phyloP scores from a whole-genome alignment of 2,797 vertebrate genomes.

The Labroides dimidiatus region DNA sequence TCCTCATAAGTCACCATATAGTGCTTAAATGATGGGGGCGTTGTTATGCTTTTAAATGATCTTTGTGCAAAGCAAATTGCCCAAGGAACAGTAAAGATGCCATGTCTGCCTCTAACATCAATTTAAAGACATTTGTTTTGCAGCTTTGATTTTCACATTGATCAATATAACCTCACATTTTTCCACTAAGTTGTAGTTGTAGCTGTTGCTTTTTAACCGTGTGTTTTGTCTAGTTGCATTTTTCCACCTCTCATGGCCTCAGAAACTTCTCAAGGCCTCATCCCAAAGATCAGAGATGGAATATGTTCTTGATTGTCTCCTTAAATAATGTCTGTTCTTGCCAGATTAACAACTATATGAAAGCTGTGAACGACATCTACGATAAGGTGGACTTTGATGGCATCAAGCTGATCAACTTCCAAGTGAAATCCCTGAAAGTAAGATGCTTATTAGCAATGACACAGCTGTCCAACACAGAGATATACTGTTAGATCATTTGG shows the following conservation, averaged over 20 bases:
- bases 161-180: neutral
- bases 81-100: too few relatives aligned
- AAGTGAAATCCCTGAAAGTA: conserved; percentile 86
- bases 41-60: too few relatives aligned
- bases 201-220: too few relatives aligned
- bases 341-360: conserved; percentile 84
- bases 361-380: conserved; percentile 84
- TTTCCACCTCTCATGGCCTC: neutral
- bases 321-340: neutral
- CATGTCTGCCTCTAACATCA: neutral
- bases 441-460: conserved; percentile 46
- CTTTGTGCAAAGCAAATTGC: too few relatives aligned
- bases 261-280: neutral
- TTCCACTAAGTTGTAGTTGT: too few relatives aligned
- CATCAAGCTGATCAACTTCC: conserved; percentile 86
- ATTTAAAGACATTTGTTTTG: too few relatives aligned
- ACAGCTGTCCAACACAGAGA: neutral
- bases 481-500: neutral
- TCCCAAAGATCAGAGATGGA: neutral
- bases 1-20: too few relatives aligned
- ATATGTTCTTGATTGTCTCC: neutral
- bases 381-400: conserved; percentile 83
- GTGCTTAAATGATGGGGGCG: too few relatives aligned
- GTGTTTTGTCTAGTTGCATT: neutral
- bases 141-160: neutral